A percentile compares a stretch with the other conserved stretches of the same genome.
Conservation (phyloP, 2,888 invertebrate species). For the Spatulosminthurus flaviceps region DNA sequence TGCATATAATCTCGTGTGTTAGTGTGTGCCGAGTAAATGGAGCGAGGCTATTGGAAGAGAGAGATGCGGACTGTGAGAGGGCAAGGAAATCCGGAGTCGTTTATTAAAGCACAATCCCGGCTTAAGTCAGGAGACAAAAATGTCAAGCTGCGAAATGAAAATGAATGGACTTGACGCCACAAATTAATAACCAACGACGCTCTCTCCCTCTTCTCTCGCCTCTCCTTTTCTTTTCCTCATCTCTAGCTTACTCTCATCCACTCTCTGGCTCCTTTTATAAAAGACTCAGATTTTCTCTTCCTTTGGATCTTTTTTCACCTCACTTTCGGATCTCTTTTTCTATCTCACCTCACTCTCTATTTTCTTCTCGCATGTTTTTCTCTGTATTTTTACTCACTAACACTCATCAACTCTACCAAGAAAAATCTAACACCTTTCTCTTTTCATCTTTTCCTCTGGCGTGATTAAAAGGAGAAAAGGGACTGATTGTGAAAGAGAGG, state of each 20-base stretch:
- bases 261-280: not conserved
- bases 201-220: not conserved
- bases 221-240: constrained; percentile 3
- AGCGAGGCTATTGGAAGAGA: not conserved
- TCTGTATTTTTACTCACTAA: not conserved
- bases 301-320: no score
- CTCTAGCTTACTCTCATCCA: constrained; percentile 1
- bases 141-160: constrained; percentile 46
- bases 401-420: constrained; percentile 47
- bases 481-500: no score
- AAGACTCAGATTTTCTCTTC: not conserved
- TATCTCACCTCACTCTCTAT: constrained; percentile 40
- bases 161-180: constrained; percentile 11
- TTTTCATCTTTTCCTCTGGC: constrained; percentile 39
- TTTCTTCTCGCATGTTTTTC: constrained; percentile 10
- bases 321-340: constrained; percentile 33
- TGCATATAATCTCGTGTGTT: no score
- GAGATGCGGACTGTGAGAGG: not conserved
- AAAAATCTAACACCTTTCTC: constrained; percentile 44
- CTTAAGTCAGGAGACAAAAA: constrained; percentile 40
- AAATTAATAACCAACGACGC: not conserved
- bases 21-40: no score
- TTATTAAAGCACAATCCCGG: constrained; percentile 40
- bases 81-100: constrained; percentile 29
- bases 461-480: no score